These are phyloP conservation scores for Meandrina meandrites DNA, from an alignment of 92 coral and sea anemone genomes.

Conservation along the genomic window DNA sequence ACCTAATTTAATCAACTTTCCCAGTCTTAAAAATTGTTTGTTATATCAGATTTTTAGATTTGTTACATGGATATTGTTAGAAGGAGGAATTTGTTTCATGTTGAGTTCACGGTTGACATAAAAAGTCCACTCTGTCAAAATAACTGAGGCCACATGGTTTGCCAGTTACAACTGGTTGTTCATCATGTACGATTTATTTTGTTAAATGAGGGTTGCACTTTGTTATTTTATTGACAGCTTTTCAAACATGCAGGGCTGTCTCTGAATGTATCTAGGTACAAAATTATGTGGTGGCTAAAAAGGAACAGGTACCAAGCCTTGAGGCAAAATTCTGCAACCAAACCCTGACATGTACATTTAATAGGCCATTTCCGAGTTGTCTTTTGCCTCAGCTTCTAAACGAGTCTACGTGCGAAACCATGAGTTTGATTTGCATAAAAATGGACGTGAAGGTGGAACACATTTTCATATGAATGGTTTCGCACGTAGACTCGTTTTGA, in stretches of 20 bases:
- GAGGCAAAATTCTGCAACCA: no score
- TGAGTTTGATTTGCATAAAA: no score
- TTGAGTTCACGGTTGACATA: not conserved
- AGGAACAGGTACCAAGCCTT: no score
- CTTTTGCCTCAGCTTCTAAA: not conserved
- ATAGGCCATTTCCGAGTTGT: slow-evolving; percentile 3
- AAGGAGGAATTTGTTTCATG: not conserved
- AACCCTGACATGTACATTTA: no score
- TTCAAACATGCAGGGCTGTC: not conserved
- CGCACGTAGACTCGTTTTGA: no score
- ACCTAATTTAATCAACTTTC: not conserved
- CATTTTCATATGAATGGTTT: no score
- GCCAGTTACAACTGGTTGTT: not conserved
- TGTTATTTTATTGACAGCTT: no score
- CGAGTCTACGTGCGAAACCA: not conserved
- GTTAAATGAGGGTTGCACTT: not conserved
- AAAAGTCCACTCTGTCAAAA: not conserved
- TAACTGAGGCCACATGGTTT: not conserved
- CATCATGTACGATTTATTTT: not conserved
- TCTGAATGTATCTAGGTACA: not conserved
- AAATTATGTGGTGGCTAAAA: no score
- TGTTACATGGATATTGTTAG: not conserved
- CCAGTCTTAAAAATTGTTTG: not conserved
- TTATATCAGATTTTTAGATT: not conserved
- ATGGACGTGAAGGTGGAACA: no score